These are phyloP conservation scores for Haliclona indistincta DNA, from an alignment of 37 sponge, comb jelly and placozoan species.

Conservation along the genomic window DNA sequence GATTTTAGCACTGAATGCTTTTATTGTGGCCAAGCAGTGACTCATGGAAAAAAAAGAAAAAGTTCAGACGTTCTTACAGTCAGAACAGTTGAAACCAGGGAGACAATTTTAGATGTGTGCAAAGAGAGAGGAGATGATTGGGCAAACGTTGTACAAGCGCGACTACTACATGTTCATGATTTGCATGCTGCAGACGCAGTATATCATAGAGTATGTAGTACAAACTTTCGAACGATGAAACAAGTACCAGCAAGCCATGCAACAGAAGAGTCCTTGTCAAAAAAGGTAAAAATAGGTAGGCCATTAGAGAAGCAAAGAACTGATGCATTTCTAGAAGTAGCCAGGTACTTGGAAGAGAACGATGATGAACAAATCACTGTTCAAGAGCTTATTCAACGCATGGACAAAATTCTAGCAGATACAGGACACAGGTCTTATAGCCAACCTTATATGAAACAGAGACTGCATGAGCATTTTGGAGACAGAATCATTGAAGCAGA, in stretches of 20 bases:
- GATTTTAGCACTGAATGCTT: conserved; percentile 47
- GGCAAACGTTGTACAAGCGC: conserved; percentile 38
- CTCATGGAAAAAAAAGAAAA: conserved; percentile 33
- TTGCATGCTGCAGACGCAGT: conserved; percentile 53
- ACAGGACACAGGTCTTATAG: conserved; percentile 7
- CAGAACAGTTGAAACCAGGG: conserved; percentile 32
- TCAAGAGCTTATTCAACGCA: conserved; percentile 15
- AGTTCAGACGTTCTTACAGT: conserved; percentile 35
- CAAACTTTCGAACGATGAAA: conserved; percentile 39
- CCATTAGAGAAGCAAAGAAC: conserved; percentile 32
- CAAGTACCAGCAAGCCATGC: conserved; percentile 36
- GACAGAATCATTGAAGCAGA: conserved; percentile 39
- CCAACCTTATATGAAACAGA: conserved; percentile 20
- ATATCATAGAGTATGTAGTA: too few relatives aligned
- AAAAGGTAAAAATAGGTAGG: conserved; percentile 28
- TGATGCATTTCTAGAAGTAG: conserved; percentile 55
- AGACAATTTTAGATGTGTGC: conserved; percentile 37
- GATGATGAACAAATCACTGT: too few relatives aligned
- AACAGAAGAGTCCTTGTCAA: conserved; percentile 20
- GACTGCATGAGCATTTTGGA: conserved; percentile 34
- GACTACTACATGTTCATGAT: conserved; percentile 49
- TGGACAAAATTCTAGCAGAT: conserved; percentile 29
- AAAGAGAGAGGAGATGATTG: conserved; percentile 38
- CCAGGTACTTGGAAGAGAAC: conserved; percentile 46
- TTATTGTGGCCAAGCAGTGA: conserved; percentile 34